These are phyloP conservation scores for Noctuana brunneofusca DNA, from an alignment of 2,888 invertebrate genomes.

Conservation along the genomic window DNA sequence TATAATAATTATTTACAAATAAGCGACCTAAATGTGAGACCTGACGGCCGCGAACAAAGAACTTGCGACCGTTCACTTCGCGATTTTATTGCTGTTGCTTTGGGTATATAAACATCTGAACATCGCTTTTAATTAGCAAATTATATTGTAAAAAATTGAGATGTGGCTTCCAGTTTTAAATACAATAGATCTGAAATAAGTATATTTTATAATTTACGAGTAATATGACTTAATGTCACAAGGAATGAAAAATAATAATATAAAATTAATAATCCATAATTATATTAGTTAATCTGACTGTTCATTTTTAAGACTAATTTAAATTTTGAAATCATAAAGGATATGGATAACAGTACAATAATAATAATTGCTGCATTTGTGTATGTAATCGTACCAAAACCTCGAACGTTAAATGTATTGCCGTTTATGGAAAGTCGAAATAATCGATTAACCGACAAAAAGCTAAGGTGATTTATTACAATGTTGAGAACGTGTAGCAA, in stretches of 20 bases:
- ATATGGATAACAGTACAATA: background rate
- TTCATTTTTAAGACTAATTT: background rate
- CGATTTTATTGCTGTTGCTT: constrained; percentile 25
- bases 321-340: background rate
- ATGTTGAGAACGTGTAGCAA: constrained; percentile 47
- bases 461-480: constrained; percentile 36
- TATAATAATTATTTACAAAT: constrained; percentile 55
- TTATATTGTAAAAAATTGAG: too few relatives aligned
- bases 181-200: too few relatives aligned
- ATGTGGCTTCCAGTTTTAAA: too few relatives aligned
- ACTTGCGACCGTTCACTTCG: constrained; percentile 38
- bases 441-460: constrained; percentile 30
- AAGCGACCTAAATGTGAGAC: constrained; percentile 75
- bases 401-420: background rate
- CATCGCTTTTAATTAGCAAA: background rate
- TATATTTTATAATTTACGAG: too few relatives aligned
- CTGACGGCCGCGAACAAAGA: constrained; percentile 78
- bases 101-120: constrained; percentile 16
- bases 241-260: too few relatives aligned
- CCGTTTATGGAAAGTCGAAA: constrained; percentile 23
- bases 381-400: background rate
- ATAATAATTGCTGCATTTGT: background rate
- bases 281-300: background rate
- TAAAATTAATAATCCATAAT: too few relatives aligned
- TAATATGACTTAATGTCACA: too few relatives aligned